phyloP scores from a whole-genome alignment of 2,888 invertebrate genomes.

The Microplitis deprimator region DNA sequence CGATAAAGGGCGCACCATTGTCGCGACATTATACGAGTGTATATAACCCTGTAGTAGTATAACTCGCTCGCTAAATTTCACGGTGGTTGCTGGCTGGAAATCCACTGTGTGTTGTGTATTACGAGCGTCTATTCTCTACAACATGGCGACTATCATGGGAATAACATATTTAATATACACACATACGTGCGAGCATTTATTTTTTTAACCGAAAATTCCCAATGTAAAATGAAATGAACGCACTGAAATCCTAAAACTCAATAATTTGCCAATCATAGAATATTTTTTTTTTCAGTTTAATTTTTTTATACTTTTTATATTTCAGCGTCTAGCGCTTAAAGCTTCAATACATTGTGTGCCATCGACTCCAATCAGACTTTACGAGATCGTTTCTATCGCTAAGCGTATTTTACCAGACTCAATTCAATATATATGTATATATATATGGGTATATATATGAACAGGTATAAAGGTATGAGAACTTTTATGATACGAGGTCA shows the following conservation, averaged over 20 bases:
- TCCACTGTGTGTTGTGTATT: slow-evolving; percentile 14
- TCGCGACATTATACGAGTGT: slow-evolving; percentile 36
- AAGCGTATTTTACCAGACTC: not conserved
- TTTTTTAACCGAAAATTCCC: not conserved
- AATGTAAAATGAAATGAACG: not conserved
- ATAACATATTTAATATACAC: not conserved
- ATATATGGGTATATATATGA: not conserved
- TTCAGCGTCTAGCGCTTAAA: not conserved
- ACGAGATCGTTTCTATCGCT: slow-evolving; percentile 15
- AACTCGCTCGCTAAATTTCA: slow-evolving; percentile 35
- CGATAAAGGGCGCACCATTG: slow-evolving; percentile 34
- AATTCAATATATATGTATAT: not conserved
- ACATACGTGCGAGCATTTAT: not conserved
- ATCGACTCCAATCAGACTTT: slow-evolving; percentile 21
- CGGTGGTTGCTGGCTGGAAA: slow-evolving; percentile 32
- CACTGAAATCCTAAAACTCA: not conserved
- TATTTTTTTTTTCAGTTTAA: not conserved
- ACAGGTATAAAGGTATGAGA: not conserved
- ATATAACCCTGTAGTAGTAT: slow-evolving; percentile 6
- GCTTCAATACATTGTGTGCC: not conserved
- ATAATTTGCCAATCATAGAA: not conserved
- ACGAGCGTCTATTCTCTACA: slow-evolving; percentile 14
- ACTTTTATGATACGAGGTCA: not conserved
- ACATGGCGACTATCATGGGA: slow-evolving; percentile 25
- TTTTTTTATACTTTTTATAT: not conserved